These are phyloP conservation scores for Thera britannica DNA, from an alignment of 2,888 invertebrate species.

Conservation along the genomic window DNA sequence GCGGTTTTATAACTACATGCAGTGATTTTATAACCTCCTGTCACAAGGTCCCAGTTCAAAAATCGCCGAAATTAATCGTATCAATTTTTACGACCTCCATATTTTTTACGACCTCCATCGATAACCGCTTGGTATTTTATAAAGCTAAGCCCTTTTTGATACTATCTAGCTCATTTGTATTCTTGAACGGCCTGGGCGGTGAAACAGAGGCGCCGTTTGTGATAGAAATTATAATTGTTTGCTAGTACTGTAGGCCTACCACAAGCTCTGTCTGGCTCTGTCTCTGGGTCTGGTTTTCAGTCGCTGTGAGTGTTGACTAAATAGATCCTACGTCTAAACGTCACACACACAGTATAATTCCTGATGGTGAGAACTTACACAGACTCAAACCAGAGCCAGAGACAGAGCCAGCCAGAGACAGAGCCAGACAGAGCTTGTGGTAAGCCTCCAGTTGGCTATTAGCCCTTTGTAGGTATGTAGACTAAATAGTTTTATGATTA, in stretches of 20 bases:
- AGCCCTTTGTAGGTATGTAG: slow-evolving; percentile 56
- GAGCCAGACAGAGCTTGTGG: too few species aligned
- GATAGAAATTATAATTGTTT: slow-evolving; percentile 76
- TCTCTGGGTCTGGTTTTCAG: too few species aligned
- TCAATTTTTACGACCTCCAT: slow-evolving; percentile 38
- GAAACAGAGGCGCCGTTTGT: slow-evolving; percentile 69
- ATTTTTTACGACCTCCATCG: slow-evolving; percentile 43
- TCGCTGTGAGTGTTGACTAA: too few species aligned
- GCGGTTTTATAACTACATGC: not conserved
- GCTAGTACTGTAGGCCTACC: slow-evolving; percentile 50
- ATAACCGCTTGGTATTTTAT: slow-evolving; percentile 44
- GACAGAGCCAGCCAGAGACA: too few species aligned
- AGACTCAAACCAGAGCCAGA: too few species aligned
- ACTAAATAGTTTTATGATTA: slow-evolving; percentile 12
- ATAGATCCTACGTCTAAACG: too few species aligned
- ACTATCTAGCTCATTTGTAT: slow-evolving; percentile 72
- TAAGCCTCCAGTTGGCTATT: slow-evolving; percentile 54
- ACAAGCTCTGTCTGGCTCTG: too few species aligned
- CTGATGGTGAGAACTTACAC: too few species aligned
- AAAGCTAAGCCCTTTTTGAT: slow-evolving; percentile 65
- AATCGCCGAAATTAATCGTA: slow-evolving; percentile 32
- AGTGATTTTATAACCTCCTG: not conserved
- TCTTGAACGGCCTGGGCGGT: slow-evolving; percentile 63
- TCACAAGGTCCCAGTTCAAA: slow-evolving; percentile 10
- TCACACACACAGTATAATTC: too few species aligned